These are phyloP conservation scores for Abrostola tripartita DNA, from an alignment of 2,888 invertebrate species.

Conservation along the genomic window DNA sequence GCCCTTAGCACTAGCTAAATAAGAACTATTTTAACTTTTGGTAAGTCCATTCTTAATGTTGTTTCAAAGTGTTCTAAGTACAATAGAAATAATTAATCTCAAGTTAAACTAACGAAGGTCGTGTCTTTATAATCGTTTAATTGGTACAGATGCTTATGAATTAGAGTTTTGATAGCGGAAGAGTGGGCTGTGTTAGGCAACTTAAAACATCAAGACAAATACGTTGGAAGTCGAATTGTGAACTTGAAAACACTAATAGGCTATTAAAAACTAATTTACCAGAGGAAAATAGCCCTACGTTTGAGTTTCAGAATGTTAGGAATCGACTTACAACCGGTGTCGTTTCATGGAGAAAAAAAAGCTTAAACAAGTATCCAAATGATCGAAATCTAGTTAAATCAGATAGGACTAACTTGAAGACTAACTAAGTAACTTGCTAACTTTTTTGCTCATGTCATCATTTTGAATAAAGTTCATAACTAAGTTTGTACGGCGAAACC, in stretches of 20 bases:
- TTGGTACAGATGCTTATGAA: slow-evolving; percentile 68
- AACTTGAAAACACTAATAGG: neutral
- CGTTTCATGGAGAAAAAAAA: too few relatives aligned
- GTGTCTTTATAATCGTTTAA: slow-evolving; percentile 70
- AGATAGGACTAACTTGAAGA: too few relatives aligned
- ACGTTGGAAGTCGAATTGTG: neutral
- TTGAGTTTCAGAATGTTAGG: neutral
- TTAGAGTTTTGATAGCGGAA: slow-evolving; percentile 49
- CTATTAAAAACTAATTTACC: too few relatives aligned
- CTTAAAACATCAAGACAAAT: slow-evolving; percentile 13
- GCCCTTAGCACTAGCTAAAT: slow-evolving; percentile 9
- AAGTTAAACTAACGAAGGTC: slow-evolving; percentile 71
- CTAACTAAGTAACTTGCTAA: too few relatives aligned
- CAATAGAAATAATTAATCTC: slow-evolving; percentile 80
- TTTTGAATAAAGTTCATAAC: too few relatives aligned
- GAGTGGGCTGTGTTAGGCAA: slow-evolving; percentile 57
- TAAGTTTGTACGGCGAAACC: too few relatives aligned
- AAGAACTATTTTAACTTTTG: slow-evolving; percentile 31
- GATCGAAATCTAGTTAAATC: too few relatives aligned
- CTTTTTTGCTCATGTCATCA: too few relatives aligned
- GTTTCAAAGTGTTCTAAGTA: slow-evolving; percentile 60
- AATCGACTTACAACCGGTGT: too few relatives aligned
- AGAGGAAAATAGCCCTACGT: neutral
- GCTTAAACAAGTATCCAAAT: too few relatives aligned
- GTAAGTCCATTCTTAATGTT: slow-evolving; percentile 18